Evolutionary conservation across 2,797 vertebrate species (phyloP), one percentile per base, ranked within the genome.

Genomic region (Helostoma temminkii): DNA sequence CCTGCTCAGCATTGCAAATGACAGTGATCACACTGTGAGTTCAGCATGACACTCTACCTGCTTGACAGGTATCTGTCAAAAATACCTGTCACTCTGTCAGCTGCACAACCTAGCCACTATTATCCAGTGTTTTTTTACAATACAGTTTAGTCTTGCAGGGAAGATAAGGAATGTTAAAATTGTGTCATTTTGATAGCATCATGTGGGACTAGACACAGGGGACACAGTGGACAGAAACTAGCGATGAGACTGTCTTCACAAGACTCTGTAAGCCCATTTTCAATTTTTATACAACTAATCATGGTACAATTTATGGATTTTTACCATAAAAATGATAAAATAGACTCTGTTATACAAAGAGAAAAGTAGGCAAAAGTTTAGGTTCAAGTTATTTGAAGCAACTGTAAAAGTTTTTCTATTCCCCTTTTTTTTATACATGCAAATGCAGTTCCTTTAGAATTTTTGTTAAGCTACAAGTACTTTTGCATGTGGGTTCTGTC

Each of bases 1-100:
- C 76, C 78, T 84, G 78, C 32, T 88, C 75, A 76, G 76, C 84
- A 87, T 84, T 87, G 80, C 81, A 89, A 90, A 88, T 91, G 80
- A 87, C 69, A 75, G 79, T 82, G 77, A 87, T 88, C 73, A 80
- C 74, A 74, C 71, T 61, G 76, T 28, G 70, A 76, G 75, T 76
- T 46, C 70, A 85, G 72, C 47, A 60, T 28, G 49, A 84, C 83
- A 79, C 71, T 78, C 74, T 74, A 76, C 39, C 77, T 61, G 76
- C 53, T 66, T 90, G 87, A 90, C 73, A 82, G 81, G 55, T 72
- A 63, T 53, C 77, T 89, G 86, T 88, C 85, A 90, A 73, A 76
- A 70, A 53, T 55, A 74, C 37, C 80, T 73, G 85, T 83, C 86
- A 85, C 71, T 34, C 80, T 73, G 85, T 83, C 86, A 85, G 69